Base-by-base conservation (phyloP, 2,797 vertebrate species). In the Phalloptychus januarius region DNA sequence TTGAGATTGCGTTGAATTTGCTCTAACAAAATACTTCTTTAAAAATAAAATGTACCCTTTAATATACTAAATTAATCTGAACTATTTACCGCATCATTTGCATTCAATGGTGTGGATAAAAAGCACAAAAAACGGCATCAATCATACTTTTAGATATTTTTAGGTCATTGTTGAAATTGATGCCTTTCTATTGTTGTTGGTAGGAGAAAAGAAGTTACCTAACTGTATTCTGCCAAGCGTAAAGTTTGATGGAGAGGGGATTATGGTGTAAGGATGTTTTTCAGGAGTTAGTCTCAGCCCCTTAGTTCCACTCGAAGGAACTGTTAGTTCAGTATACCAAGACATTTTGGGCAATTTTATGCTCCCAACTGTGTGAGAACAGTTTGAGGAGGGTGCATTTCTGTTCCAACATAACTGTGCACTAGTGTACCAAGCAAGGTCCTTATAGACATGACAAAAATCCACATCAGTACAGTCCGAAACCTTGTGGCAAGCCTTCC, bases 1-100 rank as follows among this genome's bases (percentile, higher is more conserved):
- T 73, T 44, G 48, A 77, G 72, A 74, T 74, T 70, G 54, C 40
- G 8, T 70, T 69, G 67, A 77, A 71, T 71, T 58, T n/a, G 3
- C n/a, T 40, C 56, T 31, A 58, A 16, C 56, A 16, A 1, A 58
- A 7, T 31, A 31, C 28, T 6, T 6, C 28, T 31, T 6, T 58
- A 16, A 61, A 31, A 18, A 33, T 61, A 61, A 61, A 58, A 61
- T 18, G 0, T 61, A 31, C 28, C 13, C 15, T 61, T 61, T 33
- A 61, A 61, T 58, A 28, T 12, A 6, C 23, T 31, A 0, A 28
- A 31, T 28, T 58, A 31, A 58, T 58, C 25, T 58, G 12, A 58
- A n/a, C 54, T n/a, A 12, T 56, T 31, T 31, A 33, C 10, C 7
- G 18, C 31, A 61, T 31, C 58, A 61, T 5, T 61, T 61, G 5